Conservation (phyloP, 2,113 vertebrate genomes). For the Calidris pygmaea region DNA sequence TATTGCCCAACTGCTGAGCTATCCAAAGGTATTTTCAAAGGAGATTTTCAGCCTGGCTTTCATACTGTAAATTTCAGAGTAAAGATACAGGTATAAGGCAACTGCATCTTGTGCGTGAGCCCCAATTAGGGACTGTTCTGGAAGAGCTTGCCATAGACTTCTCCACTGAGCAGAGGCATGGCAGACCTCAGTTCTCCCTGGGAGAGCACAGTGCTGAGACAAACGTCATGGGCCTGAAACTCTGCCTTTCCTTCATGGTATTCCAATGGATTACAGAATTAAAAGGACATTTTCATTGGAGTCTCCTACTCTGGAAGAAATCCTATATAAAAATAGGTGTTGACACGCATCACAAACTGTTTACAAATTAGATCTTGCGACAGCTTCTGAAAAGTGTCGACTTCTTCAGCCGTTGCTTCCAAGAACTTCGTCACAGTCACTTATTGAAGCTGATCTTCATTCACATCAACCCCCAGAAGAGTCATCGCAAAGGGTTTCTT, state of each 20-base stretch:
- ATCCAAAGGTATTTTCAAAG: neutral
- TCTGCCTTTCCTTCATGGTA: neutral
- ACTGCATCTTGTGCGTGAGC: neutral
- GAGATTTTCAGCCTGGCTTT: neutral
- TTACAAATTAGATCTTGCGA: neutral
- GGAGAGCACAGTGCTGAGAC: neutral
- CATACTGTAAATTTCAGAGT: neutral
- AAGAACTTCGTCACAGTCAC: neutral
- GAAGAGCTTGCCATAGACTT: neutral
- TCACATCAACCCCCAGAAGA: neutral
- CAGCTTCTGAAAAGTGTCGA: neutral
- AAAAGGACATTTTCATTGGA: neutral
- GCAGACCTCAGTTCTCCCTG: neutral
- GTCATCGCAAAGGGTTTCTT: neutral
- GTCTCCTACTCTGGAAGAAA: neutral
- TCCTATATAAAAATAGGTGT: fast-evolving
- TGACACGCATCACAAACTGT: neutral
- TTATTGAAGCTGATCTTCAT: neutral
- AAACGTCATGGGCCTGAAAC: neutral
- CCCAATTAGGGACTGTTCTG: neutral
- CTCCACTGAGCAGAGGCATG: neutral
- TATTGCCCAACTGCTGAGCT: neutral
- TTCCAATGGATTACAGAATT: neutral
- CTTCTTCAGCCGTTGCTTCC: neutral
- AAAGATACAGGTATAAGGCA: neutral